phyloP scores from a whole-genome alignment of 2,113 vertebrate species.

The Furnarius figulus region DNA sequence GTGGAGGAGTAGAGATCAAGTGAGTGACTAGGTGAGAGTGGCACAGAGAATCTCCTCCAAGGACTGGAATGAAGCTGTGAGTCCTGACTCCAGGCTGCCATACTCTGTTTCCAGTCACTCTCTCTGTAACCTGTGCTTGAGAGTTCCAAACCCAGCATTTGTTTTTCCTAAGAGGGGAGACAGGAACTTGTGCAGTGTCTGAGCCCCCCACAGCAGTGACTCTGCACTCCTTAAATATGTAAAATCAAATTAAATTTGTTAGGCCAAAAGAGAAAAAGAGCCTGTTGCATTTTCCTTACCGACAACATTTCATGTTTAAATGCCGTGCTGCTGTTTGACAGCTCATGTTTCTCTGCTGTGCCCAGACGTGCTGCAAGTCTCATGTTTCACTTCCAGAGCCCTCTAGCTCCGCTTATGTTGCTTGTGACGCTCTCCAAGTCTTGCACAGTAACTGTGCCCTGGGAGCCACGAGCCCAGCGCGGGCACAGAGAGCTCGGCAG shows the following conservation, averaged over 20 bases:
- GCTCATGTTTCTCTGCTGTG: background rate
- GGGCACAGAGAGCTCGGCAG: background rate
- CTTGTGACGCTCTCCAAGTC: background rate
- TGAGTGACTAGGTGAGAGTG: background rate
- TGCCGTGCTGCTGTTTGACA: background rate
- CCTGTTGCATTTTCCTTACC: background rate
- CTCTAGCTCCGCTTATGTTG: background rate
- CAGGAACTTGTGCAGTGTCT: background rate
- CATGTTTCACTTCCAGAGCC: background rate
- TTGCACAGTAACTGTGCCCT: background rate
- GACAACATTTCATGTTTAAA: background rate
- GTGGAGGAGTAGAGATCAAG: background rate
- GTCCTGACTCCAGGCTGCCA: background rate
- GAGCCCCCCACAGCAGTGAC: rapidly evolving
- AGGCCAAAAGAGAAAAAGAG: background rate
- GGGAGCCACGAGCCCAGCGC: background rate
- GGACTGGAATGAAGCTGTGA: background rate
- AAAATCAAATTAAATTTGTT: background rate
- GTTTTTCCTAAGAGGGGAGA: background rate
- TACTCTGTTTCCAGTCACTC: background rate
- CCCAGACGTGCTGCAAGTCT: background rate
- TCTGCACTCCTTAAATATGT: background rate
- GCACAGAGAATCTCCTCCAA: background rate
- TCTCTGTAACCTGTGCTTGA: background rate
- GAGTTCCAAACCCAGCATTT: background rate